Percentiles rank a stretch among this genome's conserved stretches.
Conservation (phyloP, 2,888 invertebrate genomes). For the Cecidostiba fungosa region DNA sequence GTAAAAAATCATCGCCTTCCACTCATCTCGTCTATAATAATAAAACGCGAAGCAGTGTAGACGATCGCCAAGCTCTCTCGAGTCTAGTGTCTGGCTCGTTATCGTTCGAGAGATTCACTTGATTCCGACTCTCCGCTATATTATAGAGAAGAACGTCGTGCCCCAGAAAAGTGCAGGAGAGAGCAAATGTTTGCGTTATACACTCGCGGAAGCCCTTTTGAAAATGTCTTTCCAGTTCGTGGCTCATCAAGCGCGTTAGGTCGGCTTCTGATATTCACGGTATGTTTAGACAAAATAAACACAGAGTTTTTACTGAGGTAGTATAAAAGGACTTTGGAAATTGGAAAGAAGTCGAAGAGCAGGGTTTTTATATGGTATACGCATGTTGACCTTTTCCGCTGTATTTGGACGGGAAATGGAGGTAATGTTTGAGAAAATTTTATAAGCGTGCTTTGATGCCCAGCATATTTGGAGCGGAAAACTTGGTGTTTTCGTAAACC, state of each 20-base stretch:
- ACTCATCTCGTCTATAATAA: background rate
- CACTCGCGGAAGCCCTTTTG: conserved; percentile 1
- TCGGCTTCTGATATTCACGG: too few relatives aligned
- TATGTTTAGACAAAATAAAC: background rate
- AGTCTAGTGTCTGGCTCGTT: conserved; percentile 21
- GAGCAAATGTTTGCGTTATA: conserved; percentile 37
- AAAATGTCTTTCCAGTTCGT: conserved; percentile 29
- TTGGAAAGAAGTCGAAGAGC: background rate
- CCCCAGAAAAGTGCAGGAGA: conserved; percentile 1
- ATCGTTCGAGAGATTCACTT: conserved; percentile 6
- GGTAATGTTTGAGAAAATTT: background rate
- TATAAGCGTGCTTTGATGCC: background rate
- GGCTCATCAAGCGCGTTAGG: conserved; percentile 5
- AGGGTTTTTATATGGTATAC: background rate
- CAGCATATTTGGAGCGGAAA: background rate
- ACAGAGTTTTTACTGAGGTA: background rate
- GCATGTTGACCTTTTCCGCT: background rate
- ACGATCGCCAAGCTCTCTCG: background rate
- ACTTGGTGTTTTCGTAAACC: background rate
- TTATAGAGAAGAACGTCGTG: background rate
- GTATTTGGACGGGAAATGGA: background rate
- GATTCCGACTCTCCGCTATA: background rate
- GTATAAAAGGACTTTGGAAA: background rate
- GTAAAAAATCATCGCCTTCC: background rate
- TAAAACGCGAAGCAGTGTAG: background rate